Conservation (phyloP, 2,888 invertebrate genomes). For the Trissolcus japonicus region DNA sequence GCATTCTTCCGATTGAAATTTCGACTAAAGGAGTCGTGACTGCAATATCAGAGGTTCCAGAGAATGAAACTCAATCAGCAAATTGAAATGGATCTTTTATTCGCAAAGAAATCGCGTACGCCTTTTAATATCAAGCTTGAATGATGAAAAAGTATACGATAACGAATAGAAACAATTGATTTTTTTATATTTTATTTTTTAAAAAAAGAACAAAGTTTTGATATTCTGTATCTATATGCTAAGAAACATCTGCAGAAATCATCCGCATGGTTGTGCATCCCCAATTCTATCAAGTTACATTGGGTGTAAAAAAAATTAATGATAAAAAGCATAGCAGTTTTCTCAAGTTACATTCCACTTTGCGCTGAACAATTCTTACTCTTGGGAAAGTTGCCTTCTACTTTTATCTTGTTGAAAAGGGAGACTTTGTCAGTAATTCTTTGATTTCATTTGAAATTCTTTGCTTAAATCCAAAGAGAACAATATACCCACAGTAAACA, state of each 20-base stretch:
- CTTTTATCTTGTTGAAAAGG: constrained; percentile 29
- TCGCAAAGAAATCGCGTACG: too few species aligned
- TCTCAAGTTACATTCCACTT: constrained; percentile 17
- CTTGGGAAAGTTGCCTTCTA: constrained; percentile 22
- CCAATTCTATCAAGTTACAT: constrained; percentile 9
- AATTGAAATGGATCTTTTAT: too few species aligned
- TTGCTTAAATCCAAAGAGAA: constrained; percentile 18
- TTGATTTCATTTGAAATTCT: constrained; percentile 28
- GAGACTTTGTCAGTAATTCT: constrained; percentile 34
- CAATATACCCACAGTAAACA: constrained; percentile 10
- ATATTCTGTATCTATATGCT: too few species aligned
- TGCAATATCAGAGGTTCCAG: background rate
- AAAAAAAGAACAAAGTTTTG: too few species aligned
- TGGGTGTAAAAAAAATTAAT: constrained; percentile 20
- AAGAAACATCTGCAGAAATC: background rate
- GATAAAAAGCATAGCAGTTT: constrained; percentile 21
- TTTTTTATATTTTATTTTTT: too few species aligned
- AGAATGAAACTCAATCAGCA: background rate
- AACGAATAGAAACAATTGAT: too few species aligned
- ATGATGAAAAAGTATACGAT: too few species aligned
- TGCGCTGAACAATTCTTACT: constrained; percentile 27
- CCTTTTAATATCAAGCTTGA: too few species aligned
- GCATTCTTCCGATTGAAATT: too few species aligned
- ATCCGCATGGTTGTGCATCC: background rate
- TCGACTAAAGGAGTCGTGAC: too few species aligned